Evolutionary conservation across 1,140 invertebrate genomes (phyloP), one percentile per base, ranked within the genome.

Genomic region (Drosophila lini): DNA sequence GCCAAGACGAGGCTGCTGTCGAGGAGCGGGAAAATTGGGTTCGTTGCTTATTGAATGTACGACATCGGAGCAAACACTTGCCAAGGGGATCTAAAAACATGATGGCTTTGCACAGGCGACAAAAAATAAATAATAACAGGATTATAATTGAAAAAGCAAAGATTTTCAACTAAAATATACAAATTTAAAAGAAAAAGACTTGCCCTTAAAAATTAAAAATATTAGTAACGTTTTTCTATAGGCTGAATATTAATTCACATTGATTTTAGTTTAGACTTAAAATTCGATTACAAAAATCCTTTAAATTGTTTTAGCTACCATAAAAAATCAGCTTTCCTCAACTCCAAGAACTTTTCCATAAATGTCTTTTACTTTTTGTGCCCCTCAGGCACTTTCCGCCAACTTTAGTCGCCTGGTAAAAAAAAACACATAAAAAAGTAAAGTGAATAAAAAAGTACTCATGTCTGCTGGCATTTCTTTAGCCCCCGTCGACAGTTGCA

Each of bases 1-100:
- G 65, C 19, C 28, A 34, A 25, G n/a, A 22, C 15, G 31, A 25
- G 47, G 59, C 34, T 45, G 25, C 53, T 59, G 48, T 15, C 44
- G 58, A 50, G 44, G 13, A 78, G 36, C 5, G 31, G 62, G 47
- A 40, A 69, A 69, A 69, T 69, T 67, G 70, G 71, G 48, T 73
- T 74, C 42, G 53, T 78, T 79, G 71, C 74, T 89, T 80, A 83
- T 88, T 83, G 80, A 84, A 77, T 74, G 83, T 88, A 77, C 62
- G 79, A 81, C 78, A 84, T 45, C 32, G 67, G 38, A 69, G 79
- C 59, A 22, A 73, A 86, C 63, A 79, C 56, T 76, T 52, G 41
- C 36, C 38, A 36, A 34, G 50, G 25, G 62, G 48, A 31, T 36
- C 22, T 45, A 36, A 75, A 38, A 45, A 44, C n/a, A 56, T 10